Evolutionary conservation across 2,113 vertebrate genomes (phyloP), one percentile per base, ranked within the genome.

Genomic region (Rana temporaria): DNA sequence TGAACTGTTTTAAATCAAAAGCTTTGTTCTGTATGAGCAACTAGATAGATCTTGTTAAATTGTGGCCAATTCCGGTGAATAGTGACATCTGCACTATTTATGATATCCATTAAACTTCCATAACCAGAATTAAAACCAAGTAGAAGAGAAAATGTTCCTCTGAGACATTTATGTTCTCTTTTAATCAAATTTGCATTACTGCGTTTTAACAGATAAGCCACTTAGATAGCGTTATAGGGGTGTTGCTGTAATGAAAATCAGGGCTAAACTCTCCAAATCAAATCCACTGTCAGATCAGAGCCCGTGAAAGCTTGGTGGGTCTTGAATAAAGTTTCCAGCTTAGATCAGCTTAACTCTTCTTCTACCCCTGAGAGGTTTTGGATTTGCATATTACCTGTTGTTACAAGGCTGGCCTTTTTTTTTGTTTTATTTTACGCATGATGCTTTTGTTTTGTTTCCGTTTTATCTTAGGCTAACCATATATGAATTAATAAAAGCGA

Each of bases 171-270:
- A 84, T 80, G 55, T 62, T 57, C 56, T 84, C 32, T 30, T 84
- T 71, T 52, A 79, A 80, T 79, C 77, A 75, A 59, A 79, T 73
- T 69, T 74, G 70, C 26, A 79, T 80, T 68, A 75, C 69, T 79
- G 19, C 24, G 63, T 60, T 66, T 66, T 53, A 67, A 59, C 8
- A 38, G 84, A 80, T 84, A 78, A 66, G 26, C 69, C 34, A 66
- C 77, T 84, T 84, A 67, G 32, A 84, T 11, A 42, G 69, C 6
- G 60, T 63, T 72, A 65, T 42, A 38, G 67, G 59, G 68, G 71
- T 74, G 52, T 74, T 74, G 19, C n/a, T 64, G 63, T 74, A 80
- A 84, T 74, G 76, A 75, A 67, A 80, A 68, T 80, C 38, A 64
- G 62, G 76, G 22, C 42, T 57, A 42, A 65, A 56, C 30, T 30